Evolutionary conservation across 2,113 vertebrate genomes (phyloP).

Genomic region (Porphyrio hochstetteri): DNA sequence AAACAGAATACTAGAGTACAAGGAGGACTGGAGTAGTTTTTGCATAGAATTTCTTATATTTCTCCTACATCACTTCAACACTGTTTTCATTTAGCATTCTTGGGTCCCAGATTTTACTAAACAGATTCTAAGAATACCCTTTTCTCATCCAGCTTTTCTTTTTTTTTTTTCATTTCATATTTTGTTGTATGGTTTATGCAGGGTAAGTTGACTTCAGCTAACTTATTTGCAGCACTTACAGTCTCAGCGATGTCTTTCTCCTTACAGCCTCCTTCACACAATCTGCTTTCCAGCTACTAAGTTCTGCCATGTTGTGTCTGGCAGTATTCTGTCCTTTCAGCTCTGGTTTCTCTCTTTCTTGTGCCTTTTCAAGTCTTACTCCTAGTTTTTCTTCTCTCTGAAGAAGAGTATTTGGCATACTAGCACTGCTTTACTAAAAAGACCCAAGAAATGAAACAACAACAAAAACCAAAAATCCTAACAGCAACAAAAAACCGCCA

Average conservation of each 20-base stretch:
- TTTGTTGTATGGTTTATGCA: not conserved
- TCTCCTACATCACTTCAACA: not conserved
- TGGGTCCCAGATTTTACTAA: not conserved
- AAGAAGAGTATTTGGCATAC: not conserved
- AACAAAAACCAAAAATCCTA: not conserved
- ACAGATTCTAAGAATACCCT: not conserved
- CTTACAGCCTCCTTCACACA: not conserved
- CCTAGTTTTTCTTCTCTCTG: not conserved
- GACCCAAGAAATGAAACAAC: no score
- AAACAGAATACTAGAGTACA: slow-evolving; percentile 1
- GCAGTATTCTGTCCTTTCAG: not conserved
- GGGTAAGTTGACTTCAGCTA: not conserved
- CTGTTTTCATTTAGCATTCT: not conserved
- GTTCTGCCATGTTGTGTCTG: slow-evolving; percentile 10
- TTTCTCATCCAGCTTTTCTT: not conserved
- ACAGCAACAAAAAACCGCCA: not conserved
- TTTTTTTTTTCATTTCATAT: not conserved
- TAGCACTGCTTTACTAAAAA: not conserved
- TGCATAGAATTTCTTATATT: not conserved
- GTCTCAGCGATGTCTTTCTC: not conserved
- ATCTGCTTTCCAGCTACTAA: slow-evolving; percentile 1
- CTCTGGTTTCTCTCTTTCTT: not conserved
- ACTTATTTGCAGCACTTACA: not conserved
- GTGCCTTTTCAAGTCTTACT: slow-evolving; percentile 25
- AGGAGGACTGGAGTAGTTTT: not conserved